Base-by-base conservation (phyloP, 2,113 vertebrate genomes). In the Sarotherodon lohbergeri region DNA sequence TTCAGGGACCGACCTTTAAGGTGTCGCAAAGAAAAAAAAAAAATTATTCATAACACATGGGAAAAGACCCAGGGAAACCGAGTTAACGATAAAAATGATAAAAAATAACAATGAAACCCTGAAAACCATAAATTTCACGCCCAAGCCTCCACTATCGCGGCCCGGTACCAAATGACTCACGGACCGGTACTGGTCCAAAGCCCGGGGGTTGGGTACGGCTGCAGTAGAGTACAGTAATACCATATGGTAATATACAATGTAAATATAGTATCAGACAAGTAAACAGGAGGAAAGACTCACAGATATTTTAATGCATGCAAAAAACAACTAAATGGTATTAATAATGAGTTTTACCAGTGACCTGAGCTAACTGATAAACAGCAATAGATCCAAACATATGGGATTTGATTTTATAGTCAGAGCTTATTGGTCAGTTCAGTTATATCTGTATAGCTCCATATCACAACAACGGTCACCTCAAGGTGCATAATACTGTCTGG, bases 51-150 rank as follows among this genome's bases (percentile, higher is more conserved):
- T 59, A 59, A 59, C 27, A 59, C 56, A 32, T 14, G 0, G 1
- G 56, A 27, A 27, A 27, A 27, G 27, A 27, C 27, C 27, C 27
- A 27, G 0, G 2, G 56, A 59, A 9, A 59, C 14, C 1, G 27
- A 17, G 27, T 17, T 59, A 32, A 59, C 1, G 14, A 59, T 32
- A 32, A 29, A 59, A 59, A 16, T 1, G 0, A 16, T 59, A 59
- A 59, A 59, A 59, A 32, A 32, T 59, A 13, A 59, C 3, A 4
- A 9, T 29, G 56, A 59, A 59, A 59, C 0, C 56, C 27, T 59
- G 56, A 59, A 59, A 32, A 32, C 56, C 27, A 59, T 59, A 17
- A 59, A 59, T 59, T 59, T 59, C 56, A 32, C 0, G 0, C 7
- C 27, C 56, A 17, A 59, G 27, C 56, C 56, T 17, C 27, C 17